phyloP scores from a whole-genome alignment of 2,888 invertebrate genomes.

The Helobdella robusta region DNA sequence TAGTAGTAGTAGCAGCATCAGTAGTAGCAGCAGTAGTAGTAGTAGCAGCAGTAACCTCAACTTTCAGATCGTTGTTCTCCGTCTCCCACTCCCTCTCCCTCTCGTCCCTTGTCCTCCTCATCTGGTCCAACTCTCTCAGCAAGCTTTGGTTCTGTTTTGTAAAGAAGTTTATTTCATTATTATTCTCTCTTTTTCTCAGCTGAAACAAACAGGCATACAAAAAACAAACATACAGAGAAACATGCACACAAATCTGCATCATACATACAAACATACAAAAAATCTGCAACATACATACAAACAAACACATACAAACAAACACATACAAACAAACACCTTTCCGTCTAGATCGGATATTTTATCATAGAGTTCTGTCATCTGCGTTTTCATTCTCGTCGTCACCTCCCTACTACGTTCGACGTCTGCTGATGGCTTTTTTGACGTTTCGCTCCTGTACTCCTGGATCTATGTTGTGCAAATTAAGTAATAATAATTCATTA shows the following conservation, averaged over 20 bases:
- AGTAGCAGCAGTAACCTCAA: conserved; percentile 18
- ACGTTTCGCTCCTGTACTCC: conserved; percentile 18
- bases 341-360: conserved; percentile 23
- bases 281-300: background rate
- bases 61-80: conserved; percentile 24
- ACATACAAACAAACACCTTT: background rate
- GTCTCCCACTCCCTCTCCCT: conserved; percentile 25
- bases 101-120: conserved; percentile 17
- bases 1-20: too few relatives aligned
- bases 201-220: too few relatives aligned
- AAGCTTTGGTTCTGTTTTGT: conserved; percentile 23
- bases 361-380: conserved; percentile 23
- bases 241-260: background rate
- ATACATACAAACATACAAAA: background rate
- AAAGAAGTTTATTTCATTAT: too few relatives aligned
- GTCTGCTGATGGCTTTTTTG: conserved; percentile 14
- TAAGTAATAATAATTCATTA: too few relatives aligned
- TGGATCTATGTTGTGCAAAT: too few relatives aligned
- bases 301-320: background rate
- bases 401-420: conserved; percentile 15
- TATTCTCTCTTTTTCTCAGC: too few relatives aligned
- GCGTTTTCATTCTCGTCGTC: conserved; percentile 18
- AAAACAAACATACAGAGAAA: too few relatives aligned
- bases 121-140: conserved; percentile 15
- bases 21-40: too few relatives aligned